Evolutionary conservation across 2,797 vertebrate genomes (phyloP).

Genomic region (Philypnodon macrostomus): DNA sequence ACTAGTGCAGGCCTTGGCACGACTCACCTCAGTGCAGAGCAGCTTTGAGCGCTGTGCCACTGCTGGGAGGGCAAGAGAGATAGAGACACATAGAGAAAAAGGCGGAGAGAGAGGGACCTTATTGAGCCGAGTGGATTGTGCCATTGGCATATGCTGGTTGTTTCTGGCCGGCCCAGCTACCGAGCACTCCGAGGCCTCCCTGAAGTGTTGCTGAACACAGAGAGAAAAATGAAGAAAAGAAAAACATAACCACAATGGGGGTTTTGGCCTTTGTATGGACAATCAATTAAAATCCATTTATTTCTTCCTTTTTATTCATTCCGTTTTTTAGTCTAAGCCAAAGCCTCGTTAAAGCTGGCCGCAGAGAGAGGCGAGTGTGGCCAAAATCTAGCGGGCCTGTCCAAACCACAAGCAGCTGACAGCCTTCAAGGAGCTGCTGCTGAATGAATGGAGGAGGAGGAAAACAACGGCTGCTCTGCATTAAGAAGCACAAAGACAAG

Average conservation of each 20-base stretch:
- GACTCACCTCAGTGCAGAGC: slow-evolving; percentile 71
- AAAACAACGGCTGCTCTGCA: slow-evolving; percentile 27
- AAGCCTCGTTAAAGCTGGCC: slow-evolving; percentile 65
- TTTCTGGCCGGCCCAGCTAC: slow-evolving; percentile 48
- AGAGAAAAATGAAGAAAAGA: slow-evolving; percentile 22
- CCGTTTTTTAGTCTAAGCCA: slow-evolving; percentile 49
- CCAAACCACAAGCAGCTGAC: slow-evolving; percentile 58
- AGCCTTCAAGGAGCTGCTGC: slow-evolving; percentile 33
- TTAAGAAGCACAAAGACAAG: slow-evolving; percentile 28
- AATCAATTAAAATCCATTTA: slow-evolving; percentile 75
- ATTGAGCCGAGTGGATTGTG: slow-evolving; percentile 49
- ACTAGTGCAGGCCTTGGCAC: slow-evolving; percentile 68
- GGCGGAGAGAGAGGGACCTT: slow-evolving; percentile 30
- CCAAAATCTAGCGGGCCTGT: slow-evolving; percentile 61
- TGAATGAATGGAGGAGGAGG: slow-evolving; percentile 27
- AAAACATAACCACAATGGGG: slow-evolving; percentile 56
- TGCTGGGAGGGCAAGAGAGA: slow-evolving; percentile 40
- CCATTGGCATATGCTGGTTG: slow-evolving; percentile 48
- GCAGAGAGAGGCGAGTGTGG: slow-evolving; percentile 51
- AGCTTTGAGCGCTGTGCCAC: slow-evolving; percentile 60
- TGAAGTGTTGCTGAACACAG: slow-evolving; percentile 49
- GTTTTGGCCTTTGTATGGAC: slow-evolving; percentile 62
- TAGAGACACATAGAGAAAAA: slow-evolving; percentile 21
- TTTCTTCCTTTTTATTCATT: slow-evolving; percentile 47
- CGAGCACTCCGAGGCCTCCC: slow-evolving; percentile 56